phyloP scores from a whole-genome alignment of 35 echinoderm and acorn worm species.

The Patiria miniata region DNA sequence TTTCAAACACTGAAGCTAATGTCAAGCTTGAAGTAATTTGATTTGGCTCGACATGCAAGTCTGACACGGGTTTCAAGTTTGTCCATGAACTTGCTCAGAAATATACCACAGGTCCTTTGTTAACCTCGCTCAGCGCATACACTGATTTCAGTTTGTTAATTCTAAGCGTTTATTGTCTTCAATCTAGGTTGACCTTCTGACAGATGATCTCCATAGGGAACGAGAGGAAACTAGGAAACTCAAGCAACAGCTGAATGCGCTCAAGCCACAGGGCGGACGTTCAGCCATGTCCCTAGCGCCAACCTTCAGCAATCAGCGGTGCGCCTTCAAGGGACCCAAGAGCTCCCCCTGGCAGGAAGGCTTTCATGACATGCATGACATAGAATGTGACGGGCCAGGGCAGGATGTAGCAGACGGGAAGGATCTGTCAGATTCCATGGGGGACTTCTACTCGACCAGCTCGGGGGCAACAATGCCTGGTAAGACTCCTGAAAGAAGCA shows the following conservation, averaged over 20 bases:
- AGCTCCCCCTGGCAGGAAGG: not conserved
- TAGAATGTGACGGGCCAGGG: not conserved
- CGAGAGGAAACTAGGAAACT: not conserved
- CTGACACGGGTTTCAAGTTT: too few species aligned
- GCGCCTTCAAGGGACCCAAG: not conserved
- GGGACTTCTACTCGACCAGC: not conserved
- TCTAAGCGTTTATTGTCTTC: too few species aligned
- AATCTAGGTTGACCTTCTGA: constrained; percentile 17
- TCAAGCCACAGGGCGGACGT: not conserved
- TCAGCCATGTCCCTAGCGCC: not conserved
- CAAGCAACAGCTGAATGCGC: not conserved
- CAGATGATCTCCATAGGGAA: constrained; percentile 13
- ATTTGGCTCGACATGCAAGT: too few species aligned
- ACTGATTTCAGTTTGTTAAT: too few species aligned
- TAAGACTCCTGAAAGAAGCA: too few species aligned
- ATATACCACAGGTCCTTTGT: too few species aligned
- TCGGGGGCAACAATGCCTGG: not conserved
- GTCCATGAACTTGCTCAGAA: too few species aligned
- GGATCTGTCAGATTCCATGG: not conserved
- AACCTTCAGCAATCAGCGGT: not conserved
- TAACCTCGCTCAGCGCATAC: too few species aligned
- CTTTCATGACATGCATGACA: not conserved
- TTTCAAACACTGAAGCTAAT: too few species aligned
- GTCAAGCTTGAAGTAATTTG: too few species aligned
- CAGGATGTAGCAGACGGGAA: not conserved